These are phyloP conservation scores for Egretta garzetta DNA, from an alignment of 2,113 vertebrate species.

Conservation along the genomic window DNA sequence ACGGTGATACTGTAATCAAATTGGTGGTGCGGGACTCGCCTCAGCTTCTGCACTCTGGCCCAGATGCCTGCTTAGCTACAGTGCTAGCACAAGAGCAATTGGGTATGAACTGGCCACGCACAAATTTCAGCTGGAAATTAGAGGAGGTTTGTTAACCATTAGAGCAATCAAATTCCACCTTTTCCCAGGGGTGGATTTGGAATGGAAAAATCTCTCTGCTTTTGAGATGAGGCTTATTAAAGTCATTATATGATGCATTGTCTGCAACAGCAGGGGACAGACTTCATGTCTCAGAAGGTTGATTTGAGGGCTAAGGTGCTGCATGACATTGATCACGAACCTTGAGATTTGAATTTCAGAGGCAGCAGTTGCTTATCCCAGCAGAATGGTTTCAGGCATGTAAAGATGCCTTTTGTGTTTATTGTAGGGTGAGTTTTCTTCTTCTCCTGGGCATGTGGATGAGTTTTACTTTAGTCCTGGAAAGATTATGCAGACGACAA, in stretches of 20 bases:
- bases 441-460: conserved; percentile 18
- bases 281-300: conserved; percentile 7
- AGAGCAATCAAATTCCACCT: neutral
- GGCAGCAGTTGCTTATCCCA: neutral
- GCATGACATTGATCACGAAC: conserved; percentile 14
- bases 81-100: neutral
- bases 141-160: neutral
- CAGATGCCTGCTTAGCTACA: neutral
- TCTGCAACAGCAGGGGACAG: neutral
- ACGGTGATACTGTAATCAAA: neutral
- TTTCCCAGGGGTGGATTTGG: neutral
- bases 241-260: neutral
- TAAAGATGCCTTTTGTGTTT: neutral
- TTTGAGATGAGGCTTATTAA: neutral
- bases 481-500: neutral
- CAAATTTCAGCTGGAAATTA: neutral
- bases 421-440: conserved; percentile 30
- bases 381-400: neutral
- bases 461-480: neutral
- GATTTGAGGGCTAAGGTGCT: neutral
- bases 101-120: neutral
- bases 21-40: rapidly evolving
- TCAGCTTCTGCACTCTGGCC: neutral
- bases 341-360: conserved; percentile 47
- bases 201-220: neutral